A percentile compares a stretch with the other conserved stretches of the same genome.
Conservation (phyloP, 2,113 vertebrate species). For the Microcebus jonahi region DNA sequence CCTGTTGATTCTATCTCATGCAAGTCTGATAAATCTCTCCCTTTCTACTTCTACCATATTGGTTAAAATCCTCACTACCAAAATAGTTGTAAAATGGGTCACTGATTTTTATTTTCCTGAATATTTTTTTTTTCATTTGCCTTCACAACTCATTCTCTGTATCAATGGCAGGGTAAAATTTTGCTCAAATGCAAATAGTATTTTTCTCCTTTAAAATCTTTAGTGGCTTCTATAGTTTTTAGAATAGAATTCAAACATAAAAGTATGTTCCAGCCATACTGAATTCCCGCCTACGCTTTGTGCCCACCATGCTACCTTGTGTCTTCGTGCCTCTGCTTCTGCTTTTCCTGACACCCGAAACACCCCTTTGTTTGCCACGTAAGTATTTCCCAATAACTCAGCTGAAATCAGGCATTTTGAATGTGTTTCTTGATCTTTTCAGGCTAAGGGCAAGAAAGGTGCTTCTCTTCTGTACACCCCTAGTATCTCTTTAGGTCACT, state of each 20-base stretch:
- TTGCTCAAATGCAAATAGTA: neutral
- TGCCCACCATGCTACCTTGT: rapidly evolving
- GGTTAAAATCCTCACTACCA: neutral
- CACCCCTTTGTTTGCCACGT: neutral
- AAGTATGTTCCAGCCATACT: neutral
- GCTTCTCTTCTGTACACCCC: neutral
- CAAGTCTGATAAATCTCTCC: neutral
- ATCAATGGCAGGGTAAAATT: neutral
- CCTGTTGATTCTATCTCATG: neutral
- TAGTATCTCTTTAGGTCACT: neutral
- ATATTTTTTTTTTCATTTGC: neutral
- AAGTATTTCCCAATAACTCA: neutral
- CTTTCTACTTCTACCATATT: neutral
- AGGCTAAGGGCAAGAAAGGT: neutral
- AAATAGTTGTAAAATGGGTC: neutral
- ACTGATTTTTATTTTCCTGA: neutral
- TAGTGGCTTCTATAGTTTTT: neutral
- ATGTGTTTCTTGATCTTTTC: neutral
- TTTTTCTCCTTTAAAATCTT: neutral
- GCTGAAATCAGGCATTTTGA: neutral
- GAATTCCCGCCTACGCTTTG: neutral
- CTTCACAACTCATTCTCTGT: neutral
- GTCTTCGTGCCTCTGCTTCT: neutral
- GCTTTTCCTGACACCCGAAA: neutral
- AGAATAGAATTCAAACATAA: neutral